Conservation (phyloP, 1,140 invertebrate species). For the Zaprionus camerounensis region DNA sequence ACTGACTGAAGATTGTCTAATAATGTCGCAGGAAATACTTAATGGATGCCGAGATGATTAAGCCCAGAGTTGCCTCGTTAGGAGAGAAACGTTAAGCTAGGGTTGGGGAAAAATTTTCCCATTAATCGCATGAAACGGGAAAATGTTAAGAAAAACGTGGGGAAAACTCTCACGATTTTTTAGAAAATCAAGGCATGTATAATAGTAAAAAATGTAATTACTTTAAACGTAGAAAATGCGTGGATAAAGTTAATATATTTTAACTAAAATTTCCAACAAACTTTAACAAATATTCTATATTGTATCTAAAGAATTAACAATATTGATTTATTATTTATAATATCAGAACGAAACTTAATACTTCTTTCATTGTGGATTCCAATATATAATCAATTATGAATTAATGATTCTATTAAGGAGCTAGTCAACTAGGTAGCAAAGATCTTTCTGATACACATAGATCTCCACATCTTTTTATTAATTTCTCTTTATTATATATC, state of each 20-base stretch:
- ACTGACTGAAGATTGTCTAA: constrained; percentile 49
- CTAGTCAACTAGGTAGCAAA: too few species aligned
- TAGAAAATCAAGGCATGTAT: not conserved
- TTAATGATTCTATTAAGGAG: too few species aligned
- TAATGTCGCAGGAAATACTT: constrained; percentile 51
- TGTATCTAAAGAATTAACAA: too few species aligned
- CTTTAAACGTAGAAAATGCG: not conserved
- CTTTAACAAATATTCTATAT: too few species aligned
- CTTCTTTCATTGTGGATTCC: too few species aligned
- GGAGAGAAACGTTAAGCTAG: constrained; percentile 1
- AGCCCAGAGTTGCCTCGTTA: constrained; percentile 34
- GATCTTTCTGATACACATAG: rapidly evolving
- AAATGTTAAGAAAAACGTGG: not conserved
- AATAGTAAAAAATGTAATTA: not conserved
- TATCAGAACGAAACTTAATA: too few species aligned
- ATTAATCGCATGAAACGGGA: constrained; percentile 7
- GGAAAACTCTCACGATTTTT: not conserved
- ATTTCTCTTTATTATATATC: too few species aligned
- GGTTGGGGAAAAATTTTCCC: constrained; percentile 12
- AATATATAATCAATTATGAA: too few species aligned
- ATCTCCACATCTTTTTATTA: too few species aligned
- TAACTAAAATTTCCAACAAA: too few species aligned
- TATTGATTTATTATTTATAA: too few species aligned
- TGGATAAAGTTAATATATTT: too few species aligned
- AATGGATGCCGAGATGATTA: constrained; percentile 47